These are phyloP conservation scores for Heliconius hermathena DNA, from an alignment of 1,140 invertebrate species.

Conservation along the genomic window DNA sequence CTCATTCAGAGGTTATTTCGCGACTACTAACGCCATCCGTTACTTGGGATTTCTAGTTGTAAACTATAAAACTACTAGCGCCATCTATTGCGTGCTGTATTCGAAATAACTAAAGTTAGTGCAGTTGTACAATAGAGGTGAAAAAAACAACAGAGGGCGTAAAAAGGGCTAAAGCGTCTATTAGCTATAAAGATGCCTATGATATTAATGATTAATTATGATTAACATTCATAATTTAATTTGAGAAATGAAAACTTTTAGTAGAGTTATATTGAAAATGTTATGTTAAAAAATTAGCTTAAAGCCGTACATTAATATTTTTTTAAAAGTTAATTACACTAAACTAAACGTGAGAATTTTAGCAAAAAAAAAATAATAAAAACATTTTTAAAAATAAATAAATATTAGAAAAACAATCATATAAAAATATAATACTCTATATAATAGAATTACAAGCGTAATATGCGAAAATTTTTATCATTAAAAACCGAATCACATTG, in stretches of 20 bases:
- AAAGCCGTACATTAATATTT: no score
- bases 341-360: no score
- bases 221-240: no score
- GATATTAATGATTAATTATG: no score
- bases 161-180: not conserved
- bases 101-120: not conserved
- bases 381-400: no score
- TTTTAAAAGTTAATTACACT: no score
- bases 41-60: not conserved
- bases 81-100: not conserved
- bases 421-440: not conserved
- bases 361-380: no score
- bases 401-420: no score
- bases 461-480: not conserved
- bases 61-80: not conserved
- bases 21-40: not conserved
- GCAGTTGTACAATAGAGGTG: not conserved
- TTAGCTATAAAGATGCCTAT: not conserved
- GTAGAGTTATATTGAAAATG: no score
- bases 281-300: no score
- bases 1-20: no score
- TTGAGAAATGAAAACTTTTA: no score
- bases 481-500: not conserved
- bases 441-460: not conserved
- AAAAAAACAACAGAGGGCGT: not conserved